A percentile compares a stretch with the other conserved stretches of the same genome.
phyloP scores from a whole-genome alignment of 2,797 vertebrate species.

The Mastacembelus armatus region DNA sequence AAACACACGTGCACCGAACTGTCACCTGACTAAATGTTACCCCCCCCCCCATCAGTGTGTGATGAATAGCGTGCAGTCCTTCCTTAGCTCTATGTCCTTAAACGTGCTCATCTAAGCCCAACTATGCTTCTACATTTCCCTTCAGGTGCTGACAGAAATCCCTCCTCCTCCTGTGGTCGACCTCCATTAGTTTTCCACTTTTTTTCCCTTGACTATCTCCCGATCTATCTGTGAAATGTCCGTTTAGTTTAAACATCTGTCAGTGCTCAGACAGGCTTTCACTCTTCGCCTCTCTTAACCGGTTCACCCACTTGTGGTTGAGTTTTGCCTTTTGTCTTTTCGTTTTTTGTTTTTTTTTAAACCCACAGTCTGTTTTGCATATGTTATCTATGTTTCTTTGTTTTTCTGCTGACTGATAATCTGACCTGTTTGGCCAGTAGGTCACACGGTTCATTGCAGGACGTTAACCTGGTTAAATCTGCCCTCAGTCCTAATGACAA shows the following conservation, averaged over 20 bases:
- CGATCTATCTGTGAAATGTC: conserved; percentile 61
- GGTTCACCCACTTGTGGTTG: conserved; percentile 50
- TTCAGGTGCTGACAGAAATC: conserved; percentile 58
- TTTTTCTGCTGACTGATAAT: conserved; percentile 17
- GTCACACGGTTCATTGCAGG: conserved; percentile 38
- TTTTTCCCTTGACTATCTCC: conserved; percentile 49
- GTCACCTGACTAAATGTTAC: conserved; percentile 63
- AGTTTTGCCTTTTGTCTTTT: conserved; percentile 26
- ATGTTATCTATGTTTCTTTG: background rate
- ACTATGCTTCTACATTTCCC: conserved; percentile 28
- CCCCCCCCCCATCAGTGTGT: conserved; percentile 57
- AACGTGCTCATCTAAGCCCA: conserved; percentile 42
- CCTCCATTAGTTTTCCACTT: conserved; percentile 52
- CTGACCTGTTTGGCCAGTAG: conserved; percentile 46
- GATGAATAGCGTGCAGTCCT: conserved; percentile 49
- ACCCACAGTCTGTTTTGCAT: conserved; percentile 11
- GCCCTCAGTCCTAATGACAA: conserved; percentile 64
- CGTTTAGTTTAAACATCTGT: conserved; percentile 63
- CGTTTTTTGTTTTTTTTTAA: conserved; percentile 28
- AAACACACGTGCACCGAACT: conserved; percentile 20
- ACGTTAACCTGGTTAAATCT: conserved; percentile 69
- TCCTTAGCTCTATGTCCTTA: conserved; percentile 65
- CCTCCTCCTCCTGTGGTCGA: conserved; percentile 47
- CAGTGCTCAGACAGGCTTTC: conserved; percentile 46
- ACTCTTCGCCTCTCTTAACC: conserved; percentile 58